These are phyloP conservation scores for Cepaea nemoralis DNA, from an alignment of 1,140 invertebrate genomes.

Conservation along the genomic window DNA sequence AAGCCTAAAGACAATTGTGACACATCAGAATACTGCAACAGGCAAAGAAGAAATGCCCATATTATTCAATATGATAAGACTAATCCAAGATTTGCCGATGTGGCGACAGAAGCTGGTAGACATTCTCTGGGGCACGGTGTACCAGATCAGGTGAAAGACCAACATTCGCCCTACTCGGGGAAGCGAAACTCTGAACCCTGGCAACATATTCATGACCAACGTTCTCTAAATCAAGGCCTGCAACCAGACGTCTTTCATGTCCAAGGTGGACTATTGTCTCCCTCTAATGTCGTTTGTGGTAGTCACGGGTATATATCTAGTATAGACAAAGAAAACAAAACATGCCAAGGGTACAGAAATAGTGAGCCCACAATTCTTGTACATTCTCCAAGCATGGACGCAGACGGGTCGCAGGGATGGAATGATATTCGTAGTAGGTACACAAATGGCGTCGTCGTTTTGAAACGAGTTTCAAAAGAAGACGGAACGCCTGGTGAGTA, in stretches of 20 bases:
- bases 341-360: neutral
- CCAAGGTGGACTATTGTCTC: neutral
- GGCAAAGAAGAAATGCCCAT: slow-evolving; percentile 23
- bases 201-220: neutral
- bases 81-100: neutral
- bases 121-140: neutral
- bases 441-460: slow-evolving; percentile 18
- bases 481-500: slow-evolving; percentile 2
- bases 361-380: slow-evolving; percentile 35
- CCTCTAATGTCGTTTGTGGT: slow-evolving; percentile 6
- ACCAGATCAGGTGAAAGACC: neutral
- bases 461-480: slow-evolving; percentile 20
- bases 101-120: neutral
- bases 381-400: slow-evolving; percentile 25
- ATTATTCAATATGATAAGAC: neutral
- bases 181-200: slow-evolving; percentile 30
- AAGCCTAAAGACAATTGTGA: neutral
- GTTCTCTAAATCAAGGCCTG: neutral
- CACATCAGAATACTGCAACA: neutral
- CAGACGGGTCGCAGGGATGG: neutral
- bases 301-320: neutral
- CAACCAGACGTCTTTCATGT: slow-evolving; percentile 16
- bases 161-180: neutral
- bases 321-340: neutral
- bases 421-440: slow-evolving; percentile 17